Base-by-base conservation (phyloP, 2,797 vertebrate genomes). In the Sorex maritimensis region DNA sequence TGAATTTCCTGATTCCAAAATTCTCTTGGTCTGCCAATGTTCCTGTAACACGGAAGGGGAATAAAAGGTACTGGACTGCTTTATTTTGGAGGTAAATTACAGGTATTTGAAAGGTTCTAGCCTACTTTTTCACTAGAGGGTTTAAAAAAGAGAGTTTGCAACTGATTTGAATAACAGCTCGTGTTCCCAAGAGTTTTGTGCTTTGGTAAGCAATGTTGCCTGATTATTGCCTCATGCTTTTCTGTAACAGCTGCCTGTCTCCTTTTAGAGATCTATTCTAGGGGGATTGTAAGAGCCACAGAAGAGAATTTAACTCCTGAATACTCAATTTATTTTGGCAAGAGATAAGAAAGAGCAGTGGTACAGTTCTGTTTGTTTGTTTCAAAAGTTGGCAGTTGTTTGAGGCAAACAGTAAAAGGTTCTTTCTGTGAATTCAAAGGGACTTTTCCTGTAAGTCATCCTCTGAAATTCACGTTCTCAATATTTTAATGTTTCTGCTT, bases 191-290 rank as follows among this genome's bases (percentile, higher is more conserved):
- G 94, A 94, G 94, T 78, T 73, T 95, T 95, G 95, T 96, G 92
- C 95, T 93, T 96, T 92, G 95, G 93, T 98, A 97, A 98, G 94
- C 91, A 97, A 46, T 80, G 91, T 72, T 84, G 93, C 75, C 92
- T 97, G 95, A 96, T 96, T 3, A 4, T 95, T 97, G 96, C 91
- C 72, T 75, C 92, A n/a, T 96, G 96, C 63, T 95, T 95, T 95
- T 93, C 95, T 90, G 92, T 94, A 96, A 96, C 95, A 97, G 91
- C 91, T 90, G 96, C 94, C 90, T 96, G 91, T 93, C 96, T 96
- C 94, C 93, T 91, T 96, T 95, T 97, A 97, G 94, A 97, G 82
- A 92, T 95, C 96, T 97, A 95, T 96, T 94, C 95, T 0, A 4
- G 86, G 94, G 91, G 84, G 77, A 90, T 13, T 85, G 74, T 81